Conservation (phyloP, 2,797 vertebrate genomes). For the Microctenopoma lineatum region DNA sequence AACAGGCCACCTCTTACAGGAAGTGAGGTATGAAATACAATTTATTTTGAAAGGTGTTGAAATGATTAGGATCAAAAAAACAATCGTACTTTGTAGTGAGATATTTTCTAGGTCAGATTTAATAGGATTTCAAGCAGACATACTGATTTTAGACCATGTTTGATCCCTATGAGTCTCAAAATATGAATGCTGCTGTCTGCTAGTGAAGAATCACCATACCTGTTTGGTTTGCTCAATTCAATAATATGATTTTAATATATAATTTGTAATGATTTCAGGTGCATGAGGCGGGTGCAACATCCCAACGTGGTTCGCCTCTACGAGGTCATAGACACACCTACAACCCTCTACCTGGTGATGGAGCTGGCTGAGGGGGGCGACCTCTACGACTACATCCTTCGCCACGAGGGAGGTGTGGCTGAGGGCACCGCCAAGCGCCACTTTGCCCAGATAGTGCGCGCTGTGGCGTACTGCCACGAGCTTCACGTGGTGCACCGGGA, state of each 20-base stretch:
- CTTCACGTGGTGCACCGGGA: conserved; percentile 91
- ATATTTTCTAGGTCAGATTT: not conserved
- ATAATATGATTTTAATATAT: no score
- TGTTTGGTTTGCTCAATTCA: not conserved
- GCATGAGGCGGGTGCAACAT: conserved; percentile 92
- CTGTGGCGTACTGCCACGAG: conserved; percentile 90
- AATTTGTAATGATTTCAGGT: conserved; percentile 53
- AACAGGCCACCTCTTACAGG: conserved; percentile 88
- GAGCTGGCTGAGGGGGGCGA: conserved; percentile 91
- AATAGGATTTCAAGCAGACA: conserved; percentile 8
- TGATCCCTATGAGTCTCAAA: not conserved
- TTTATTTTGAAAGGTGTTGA: not conserved
- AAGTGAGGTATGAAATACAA: conserved; percentile 81
- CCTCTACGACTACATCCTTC: conserved; percentile 91
- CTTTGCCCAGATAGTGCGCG: conserved; percentile 89
- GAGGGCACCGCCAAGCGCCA: conserved; percentile 87
- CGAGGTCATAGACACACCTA: conserved; percentile 90
- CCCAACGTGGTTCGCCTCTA: conserved; percentile 92
- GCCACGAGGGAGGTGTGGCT: conserved; percentile 86
- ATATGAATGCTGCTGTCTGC: not conserved
- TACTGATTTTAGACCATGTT: not conserved
- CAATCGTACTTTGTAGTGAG: not conserved
- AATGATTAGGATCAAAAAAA: not conserved
- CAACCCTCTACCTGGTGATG: conserved; percentile 91
- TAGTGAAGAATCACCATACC: not conserved